Percentiles rank a stretch among this genome's conserved stretches.
Evolutionary conservation across 2,888 invertebrate genomes (phyloP).

Genomic region (Acholoe squamosa): DNA sequence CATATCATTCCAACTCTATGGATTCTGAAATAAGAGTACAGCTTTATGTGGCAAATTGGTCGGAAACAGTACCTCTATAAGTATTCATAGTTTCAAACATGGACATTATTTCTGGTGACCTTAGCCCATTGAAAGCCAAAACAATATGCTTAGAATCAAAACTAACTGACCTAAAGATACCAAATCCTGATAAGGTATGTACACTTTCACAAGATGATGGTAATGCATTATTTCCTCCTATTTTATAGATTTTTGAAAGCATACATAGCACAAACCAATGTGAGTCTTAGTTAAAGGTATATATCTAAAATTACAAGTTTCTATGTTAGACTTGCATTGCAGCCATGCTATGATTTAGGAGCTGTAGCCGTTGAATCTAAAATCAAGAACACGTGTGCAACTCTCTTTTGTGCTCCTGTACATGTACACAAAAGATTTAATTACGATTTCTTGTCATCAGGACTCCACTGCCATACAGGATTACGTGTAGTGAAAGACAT

Average conservation of each 20-base stretch:
- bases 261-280: background rate
- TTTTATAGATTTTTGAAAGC: constrained; percentile 9
- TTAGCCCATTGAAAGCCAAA: constrained; percentile 7
- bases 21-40: background rate
- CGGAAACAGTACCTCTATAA: background rate
- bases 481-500: constrained; percentile 49
- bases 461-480: constrained; percentile 15
- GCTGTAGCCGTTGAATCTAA: background rate
- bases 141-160: background rate
- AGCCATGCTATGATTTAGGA: background rate
- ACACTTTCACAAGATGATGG: background rate
- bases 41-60: background rate
- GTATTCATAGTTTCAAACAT: background rate
- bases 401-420: background rate
- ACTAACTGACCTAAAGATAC: background rate
- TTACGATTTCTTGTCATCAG: background rate
- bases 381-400: background rate
- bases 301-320: background rate
- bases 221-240: background rate
- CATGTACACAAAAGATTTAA: background rate
- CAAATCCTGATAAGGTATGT: background rate
- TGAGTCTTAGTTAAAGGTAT: background rate
- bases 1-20: background rate
- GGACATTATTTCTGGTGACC: background rate
- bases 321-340: background rate